Conservation (phyloP, 2,113 vertebrate species). For the Callipepla californica region DNA sequence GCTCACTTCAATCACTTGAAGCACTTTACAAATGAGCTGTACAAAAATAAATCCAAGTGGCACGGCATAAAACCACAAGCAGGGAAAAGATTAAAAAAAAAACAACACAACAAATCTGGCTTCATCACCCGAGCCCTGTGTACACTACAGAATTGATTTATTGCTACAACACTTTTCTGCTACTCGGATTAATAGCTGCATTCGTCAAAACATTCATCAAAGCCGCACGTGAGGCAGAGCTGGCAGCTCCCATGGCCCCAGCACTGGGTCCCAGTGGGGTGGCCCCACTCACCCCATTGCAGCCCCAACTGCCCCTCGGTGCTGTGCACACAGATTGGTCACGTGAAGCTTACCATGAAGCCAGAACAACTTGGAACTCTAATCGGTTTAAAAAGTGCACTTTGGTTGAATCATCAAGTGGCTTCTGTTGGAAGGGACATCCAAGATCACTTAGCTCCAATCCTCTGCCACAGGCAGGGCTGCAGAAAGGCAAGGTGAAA, state of each 20-base stretch:
- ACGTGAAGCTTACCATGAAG: background rate
- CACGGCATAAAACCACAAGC: background rate
- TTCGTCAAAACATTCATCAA: background rate
- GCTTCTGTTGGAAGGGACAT: no score
- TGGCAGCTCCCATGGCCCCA: background rate
- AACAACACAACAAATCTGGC: rapidly evolving
- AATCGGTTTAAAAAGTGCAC: background rate
- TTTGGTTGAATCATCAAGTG: background rate
- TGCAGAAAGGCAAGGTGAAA: background rate
- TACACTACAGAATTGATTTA: background rate
- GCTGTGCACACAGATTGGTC: rapidly evolving
- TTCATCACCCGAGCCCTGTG: background rate
- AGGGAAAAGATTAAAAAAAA: background rate
- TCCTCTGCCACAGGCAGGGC: no score
- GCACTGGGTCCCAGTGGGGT: background rate
- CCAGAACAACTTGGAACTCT: background rate
- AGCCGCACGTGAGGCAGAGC: background rate
- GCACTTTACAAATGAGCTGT: background rate
- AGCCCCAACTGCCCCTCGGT: background rate
- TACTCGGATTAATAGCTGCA: background rate
- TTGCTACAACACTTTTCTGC: background rate
- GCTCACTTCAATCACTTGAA: background rate
- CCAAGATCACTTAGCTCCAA: no score
- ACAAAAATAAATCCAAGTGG: background rate
- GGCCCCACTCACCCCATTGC: no score